Conservation (phyloP, 1,140 invertebrate genomes). For the Drosophila yakuba region DNA sequence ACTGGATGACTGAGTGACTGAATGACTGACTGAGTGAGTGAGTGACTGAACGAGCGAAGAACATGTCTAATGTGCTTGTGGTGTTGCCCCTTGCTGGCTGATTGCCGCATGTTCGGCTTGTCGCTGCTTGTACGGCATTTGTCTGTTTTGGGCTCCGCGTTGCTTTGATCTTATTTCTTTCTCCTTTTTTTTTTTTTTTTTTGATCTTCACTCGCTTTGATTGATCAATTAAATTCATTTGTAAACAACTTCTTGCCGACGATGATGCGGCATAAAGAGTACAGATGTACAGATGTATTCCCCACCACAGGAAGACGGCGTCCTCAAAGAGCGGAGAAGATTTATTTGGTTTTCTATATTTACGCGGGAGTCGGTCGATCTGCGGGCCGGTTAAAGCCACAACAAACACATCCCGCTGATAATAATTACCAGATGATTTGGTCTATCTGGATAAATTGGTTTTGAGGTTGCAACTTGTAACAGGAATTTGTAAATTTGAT, state of each 20-base stretch:
- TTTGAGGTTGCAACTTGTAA: conserved; percentile 5
- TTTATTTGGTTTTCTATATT: conserved; percentile 52
- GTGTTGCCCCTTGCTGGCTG: conserved; percentile 33
- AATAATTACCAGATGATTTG: conserved; percentile 47
- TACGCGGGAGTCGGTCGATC: conserved; percentile 23
- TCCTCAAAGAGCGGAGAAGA: conserved; percentile 45
- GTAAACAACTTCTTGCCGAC: conserved; percentile 69
- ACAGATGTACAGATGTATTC: conserved; percentile 31
- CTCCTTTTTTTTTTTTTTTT: conserved; percentile 50
- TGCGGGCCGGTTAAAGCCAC: conserved; percentile 23
- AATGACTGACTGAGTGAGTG: conserved; percentile 24
- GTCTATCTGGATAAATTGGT: conserved; percentile 7
- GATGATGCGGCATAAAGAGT: conserved; percentile 48
- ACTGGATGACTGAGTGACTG: conserved; percentile 18
- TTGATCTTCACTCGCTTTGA: conserved; percentile 82
- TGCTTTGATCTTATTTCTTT: conserved; percentile 74
- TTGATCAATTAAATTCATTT: conserved; percentile 84
- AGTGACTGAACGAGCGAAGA: conserved; percentile 63
- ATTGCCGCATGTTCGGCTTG: conserved; percentile 70
- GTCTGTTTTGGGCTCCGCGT: conserved; percentile 72
- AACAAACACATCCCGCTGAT: conserved; percentile 40
- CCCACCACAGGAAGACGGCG: conserved; percentile 22
- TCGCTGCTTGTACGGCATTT: conserved; percentile 74
- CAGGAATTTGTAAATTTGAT: conserved; percentile 1
- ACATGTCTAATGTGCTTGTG: conserved; percentile 69